Percentiles rank a stretch among this genome's conserved stretches.
phyloP scores from a whole-genome alignment of 2,113 vertebrate genomes.

The Hyaena hyaena region DNA sequence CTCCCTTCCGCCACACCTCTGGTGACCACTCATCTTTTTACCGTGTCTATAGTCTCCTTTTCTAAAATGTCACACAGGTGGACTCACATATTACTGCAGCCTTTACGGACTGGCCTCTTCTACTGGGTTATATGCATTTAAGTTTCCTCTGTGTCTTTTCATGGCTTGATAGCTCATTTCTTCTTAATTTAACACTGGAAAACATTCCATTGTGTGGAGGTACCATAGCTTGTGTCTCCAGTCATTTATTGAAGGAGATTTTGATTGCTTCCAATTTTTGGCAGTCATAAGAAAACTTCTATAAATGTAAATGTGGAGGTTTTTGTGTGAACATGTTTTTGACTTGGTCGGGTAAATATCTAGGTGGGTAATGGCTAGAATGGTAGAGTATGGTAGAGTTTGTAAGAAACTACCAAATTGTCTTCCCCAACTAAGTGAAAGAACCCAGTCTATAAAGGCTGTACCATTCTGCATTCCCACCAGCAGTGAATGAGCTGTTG shows the following conservation, averaged over 20 bases:
- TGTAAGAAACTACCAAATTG: background rate
- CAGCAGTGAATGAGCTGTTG: background rate
- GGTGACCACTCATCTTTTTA: too few species aligned
- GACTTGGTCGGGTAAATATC: background rate
- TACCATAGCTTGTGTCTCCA: background rate
- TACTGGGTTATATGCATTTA: background rate
- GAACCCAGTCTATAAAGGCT: background rate
- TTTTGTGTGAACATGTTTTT: background rate
- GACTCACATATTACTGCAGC: background rate
- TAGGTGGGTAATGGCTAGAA: background rate
- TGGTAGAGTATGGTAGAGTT: background rate
- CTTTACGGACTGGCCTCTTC: background rate
- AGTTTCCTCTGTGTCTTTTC: background rate
- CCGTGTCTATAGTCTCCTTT: background rate
- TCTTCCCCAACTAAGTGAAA: background rate
- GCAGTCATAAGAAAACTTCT: background rate
- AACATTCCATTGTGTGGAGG: background rate
- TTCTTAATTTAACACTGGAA: background rate
- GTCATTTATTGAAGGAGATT: background rate
- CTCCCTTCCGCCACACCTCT: background rate
- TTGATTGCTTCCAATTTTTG: background rate
- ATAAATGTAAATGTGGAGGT: background rate
- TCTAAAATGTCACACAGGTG: background rate
- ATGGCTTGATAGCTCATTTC: background rate
- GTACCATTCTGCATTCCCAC: background rate